Evolutionary conservation across 64 coral and sea anemone genomes (phyloP), one percentile per base, ranked within the genome.

Genomic region (Acropora tenuis): DNA sequence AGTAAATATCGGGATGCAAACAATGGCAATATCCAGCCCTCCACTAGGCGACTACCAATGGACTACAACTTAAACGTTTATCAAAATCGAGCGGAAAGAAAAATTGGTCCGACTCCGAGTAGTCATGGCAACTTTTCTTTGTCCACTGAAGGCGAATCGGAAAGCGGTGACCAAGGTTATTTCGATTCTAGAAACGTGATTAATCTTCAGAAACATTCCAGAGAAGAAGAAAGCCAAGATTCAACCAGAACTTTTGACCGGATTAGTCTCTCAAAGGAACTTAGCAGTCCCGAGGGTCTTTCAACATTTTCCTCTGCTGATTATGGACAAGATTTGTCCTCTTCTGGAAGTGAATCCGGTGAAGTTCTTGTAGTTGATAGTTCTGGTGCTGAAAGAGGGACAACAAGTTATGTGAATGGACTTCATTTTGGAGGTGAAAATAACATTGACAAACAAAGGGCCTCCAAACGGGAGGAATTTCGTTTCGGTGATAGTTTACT

Each of bases 381-480:
- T 49, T 72, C 82, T 30, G 47, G 44, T 49, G 7, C 49, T 85
- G 63, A 71, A 42, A 67, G 43, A 17, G 0, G 13, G 47, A 43
- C 79, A 43, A 6, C 40, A 43, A 53, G 12, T 43, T 46, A n/a
- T 65, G 57, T 52, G 44, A 16, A 50, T 44, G 57, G 57, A 41
- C 9, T 82, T 82, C 53, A 65, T 13, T 69, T 85, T 71, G 63
- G 8, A 85, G 65, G 47, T 20, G 82, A 49, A n/a, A 7, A 43
- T 30, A 18, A 71, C 11, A 2, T 10, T 19, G 60, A 71, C 2
- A 0, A 43, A 8, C 61, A 67, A 44, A 11, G 6, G 13, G 11
- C 3, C 60, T 13, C 60, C 13, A 12, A 63, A 63, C 11, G 15
- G 2, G 60, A 15, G 8, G 60, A 63, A 8, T 63, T 15, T 63